Evolutionary conservation across 2,113 vertebrate genomes (phyloP).

Genomic region (Rostratula benghalensis): DNA sequence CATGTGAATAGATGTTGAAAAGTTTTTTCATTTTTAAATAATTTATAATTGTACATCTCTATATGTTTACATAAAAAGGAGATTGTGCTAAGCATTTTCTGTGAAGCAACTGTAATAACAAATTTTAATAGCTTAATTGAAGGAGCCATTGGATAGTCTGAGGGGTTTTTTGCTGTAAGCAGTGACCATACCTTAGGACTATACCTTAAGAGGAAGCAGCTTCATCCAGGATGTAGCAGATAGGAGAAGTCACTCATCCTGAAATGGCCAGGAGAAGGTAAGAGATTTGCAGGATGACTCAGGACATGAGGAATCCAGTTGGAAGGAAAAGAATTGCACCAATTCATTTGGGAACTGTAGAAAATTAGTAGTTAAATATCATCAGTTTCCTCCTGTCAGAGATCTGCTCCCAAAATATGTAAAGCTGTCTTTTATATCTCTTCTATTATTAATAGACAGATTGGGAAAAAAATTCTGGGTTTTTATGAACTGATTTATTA

Average conservation of each 20-base stretch:
- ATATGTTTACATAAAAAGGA: background rate
- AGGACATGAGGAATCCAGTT: background rate
- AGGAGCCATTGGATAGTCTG: background rate
- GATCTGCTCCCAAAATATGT: background rate
- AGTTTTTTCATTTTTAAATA: background rate
- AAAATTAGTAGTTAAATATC: background rate
- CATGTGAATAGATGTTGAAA: background rate
- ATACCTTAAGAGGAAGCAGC: background rate
- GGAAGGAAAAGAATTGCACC: background rate
- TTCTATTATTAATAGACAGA: background rate
- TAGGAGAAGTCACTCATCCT: background rate
- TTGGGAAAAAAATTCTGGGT: background rate
- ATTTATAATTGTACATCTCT: background rate
- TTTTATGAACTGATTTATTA: background rate
- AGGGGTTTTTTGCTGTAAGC: background rate
- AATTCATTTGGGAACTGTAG: background rate
- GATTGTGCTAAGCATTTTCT: background rate
- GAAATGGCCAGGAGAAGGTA: background rate
- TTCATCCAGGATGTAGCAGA: background rate
- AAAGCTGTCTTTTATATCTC: background rate
- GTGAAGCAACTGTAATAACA: background rate
- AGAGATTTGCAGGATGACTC: background rate
- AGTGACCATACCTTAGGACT: background rate
- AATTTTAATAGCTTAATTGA: background rate
- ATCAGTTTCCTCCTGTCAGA: background rate